Conservation (phyloP, 1,140 invertebrate species). For the Panulirus ornatus region DNA sequence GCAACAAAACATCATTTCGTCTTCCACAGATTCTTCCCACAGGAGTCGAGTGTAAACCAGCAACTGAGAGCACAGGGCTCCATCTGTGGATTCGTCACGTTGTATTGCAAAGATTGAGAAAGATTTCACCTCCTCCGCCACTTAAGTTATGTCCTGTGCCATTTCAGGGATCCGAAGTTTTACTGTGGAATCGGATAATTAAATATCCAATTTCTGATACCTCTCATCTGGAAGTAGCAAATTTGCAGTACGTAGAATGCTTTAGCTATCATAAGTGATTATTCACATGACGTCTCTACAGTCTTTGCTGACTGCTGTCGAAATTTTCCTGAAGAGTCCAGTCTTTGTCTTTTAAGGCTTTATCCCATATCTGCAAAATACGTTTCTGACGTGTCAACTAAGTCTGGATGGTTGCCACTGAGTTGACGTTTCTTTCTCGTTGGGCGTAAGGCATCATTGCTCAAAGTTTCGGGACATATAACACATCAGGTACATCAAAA, state of each 20-base stretch:
- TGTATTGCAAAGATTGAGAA: slow-evolving; percentile 3
- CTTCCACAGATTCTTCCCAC: neutral
- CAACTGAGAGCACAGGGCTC: slow-evolving; percentile 3
- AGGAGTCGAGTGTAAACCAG: slow-evolving; percentile 5
- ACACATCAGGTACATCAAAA: neutral
- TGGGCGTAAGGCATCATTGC: slow-evolving; percentile 27
- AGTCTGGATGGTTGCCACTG: slow-evolving; percentile 9
- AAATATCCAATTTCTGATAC: neutral
- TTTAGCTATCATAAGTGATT: neutral
- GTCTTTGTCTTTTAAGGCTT: slow-evolving; percentile 15
- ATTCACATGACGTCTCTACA: neutral
- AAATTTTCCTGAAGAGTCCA: slow-evolving; percentile 5
- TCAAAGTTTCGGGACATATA: slow-evolving; percentile 43
- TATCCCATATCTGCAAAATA: neutral
- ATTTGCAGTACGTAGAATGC: neutral
- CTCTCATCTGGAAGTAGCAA: neutral
- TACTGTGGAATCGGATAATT: neutral
- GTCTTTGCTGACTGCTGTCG: neutral
- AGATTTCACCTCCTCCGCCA: neutral
- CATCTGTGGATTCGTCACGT: slow-evolving; percentile 3
- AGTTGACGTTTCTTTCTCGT: slow-evolving; percentile 25
- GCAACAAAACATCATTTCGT: slow-evolving; percentile 7
- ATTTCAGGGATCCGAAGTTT: neutral
- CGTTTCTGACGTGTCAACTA: slow-evolving; percentile 23
- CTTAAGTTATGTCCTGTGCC: slow-evolving; percentile 19